phyloP scores from a whole-genome alignment of 1,140 invertebrate genomes.

The Apis dorsata region DNA sequence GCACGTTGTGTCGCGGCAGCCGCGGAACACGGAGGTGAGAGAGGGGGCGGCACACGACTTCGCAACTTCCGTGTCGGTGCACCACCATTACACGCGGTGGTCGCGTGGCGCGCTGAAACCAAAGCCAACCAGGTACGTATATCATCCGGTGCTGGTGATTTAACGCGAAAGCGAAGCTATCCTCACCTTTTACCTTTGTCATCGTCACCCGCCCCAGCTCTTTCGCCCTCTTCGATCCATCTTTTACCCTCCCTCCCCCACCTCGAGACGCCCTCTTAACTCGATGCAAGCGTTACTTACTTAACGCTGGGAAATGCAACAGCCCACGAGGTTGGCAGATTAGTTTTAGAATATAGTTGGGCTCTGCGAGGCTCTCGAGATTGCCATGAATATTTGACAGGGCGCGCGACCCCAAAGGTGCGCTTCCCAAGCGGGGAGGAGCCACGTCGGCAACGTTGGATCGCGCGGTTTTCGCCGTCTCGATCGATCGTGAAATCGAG shows the following conservation, averaged over 20 bases:
- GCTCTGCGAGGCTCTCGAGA: constrained; percentile 58
- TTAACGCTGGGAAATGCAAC: neutral
- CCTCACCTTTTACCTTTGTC: constrained; percentile 22
- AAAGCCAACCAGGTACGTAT: neutral
- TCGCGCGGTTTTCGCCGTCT: neutral
- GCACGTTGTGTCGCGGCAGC: neutral
- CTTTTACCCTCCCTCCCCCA: too few species aligned
- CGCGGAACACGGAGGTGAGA: neutral
- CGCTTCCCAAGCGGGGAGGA: neutral
- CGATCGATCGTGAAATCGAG: neutral
- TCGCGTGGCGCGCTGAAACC: constrained; percentile 12
- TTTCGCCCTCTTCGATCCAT: too few species aligned
- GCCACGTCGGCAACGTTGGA: neutral
- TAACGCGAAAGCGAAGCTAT: constrained; percentile 64
- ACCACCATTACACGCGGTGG: neutral
- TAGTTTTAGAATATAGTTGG: constrained; percentile 69
- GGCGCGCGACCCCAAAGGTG: constrained; percentile 27
- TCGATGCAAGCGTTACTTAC: neutral
- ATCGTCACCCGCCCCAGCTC: neutral
- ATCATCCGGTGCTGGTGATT: constrained; percentile 52
- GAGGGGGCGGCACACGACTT: neutral
- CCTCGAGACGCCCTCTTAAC: neutral
- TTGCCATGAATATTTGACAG: constrained; percentile 70
- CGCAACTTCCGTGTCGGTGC: neutral
- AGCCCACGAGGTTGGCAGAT: constrained; percentile 66